Conservation (phyloP, 2,888 invertebrate genomes). For the Napeogenes sylphis region DNA sequence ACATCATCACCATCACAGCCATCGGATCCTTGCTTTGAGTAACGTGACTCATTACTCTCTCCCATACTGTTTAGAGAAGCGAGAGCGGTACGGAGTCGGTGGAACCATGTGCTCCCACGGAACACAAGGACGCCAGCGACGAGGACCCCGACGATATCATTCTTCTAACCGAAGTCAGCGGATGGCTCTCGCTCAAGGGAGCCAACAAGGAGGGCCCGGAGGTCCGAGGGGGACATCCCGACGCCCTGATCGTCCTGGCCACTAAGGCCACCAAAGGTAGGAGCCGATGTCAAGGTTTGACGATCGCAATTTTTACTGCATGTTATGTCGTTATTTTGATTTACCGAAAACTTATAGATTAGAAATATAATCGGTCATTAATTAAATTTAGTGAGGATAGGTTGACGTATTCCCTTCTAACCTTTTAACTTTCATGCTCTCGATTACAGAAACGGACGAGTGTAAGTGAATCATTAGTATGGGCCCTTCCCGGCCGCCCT, state of each 20-base stretch:
- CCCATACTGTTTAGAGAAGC: slow-evolving; percentile 46
- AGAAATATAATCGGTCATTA: too few species aligned
- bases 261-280: slow-evolving; percentile 93
- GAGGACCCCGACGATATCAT: slow-evolving; percentile 78
- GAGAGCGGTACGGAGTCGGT: slow-evolving; percentile 56
- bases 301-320: too few species aligned
- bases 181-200: slow-evolving; percentile 87
- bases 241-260: slow-evolving; percentile 96
- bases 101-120: slow-evolving; percentile 20
- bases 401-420: slow-evolving; percentile 51
- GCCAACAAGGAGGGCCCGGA: slow-evolving; percentile 93
- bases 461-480: slow-evolving; percentile 68
- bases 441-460: slow-evolving; percentile 76
- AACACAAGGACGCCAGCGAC: slow-evolving; percentile 34
- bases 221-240: slow-evolving; percentile 94
- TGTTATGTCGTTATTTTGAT: too few species aligned
- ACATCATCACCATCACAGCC: too few species aligned
- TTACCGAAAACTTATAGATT: too few species aligned
- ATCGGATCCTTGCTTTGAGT: too few species aligned
- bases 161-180: slow-evolving; percentile 88
- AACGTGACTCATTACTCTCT: too few species aligned
- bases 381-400: not conserved
- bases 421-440: slow-evolving; percentile 71
- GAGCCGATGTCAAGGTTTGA: not conserved
- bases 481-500: slow-evolving; percentile 38